These are phyloP conservation scores for Meriones unguiculatus DNA, from an alignment of 2,113 vertebrate species.

Conservation along the genomic window DNA sequence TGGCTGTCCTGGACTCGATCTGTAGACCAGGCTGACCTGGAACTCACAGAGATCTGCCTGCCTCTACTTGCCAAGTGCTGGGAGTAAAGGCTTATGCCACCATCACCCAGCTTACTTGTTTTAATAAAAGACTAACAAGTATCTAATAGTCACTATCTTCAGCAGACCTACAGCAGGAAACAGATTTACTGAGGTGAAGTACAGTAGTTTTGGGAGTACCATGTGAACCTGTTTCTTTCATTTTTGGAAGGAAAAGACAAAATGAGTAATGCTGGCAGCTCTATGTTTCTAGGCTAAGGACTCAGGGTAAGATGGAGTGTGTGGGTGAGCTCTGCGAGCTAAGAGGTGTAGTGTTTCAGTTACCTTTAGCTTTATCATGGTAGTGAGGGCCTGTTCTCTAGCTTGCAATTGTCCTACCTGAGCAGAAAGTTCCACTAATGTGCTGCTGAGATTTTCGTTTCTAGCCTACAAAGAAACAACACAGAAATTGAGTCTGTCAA, in stretches of 20 bases:
- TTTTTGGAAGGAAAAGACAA: not conserved
- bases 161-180: not conserved
- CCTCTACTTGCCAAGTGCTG: not conserved
- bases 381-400: constrained; percentile 93
- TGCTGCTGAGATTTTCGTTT: constrained; percentile 91
- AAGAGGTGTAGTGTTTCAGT: not conserved
- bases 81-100: not conserved
- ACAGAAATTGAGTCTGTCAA: not conserved
- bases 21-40: not conserved
- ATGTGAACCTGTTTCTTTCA: not conserved
- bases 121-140: not conserved
- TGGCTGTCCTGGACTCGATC: not conserved
- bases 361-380: constrained; percentile 94
- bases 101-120: not conserved
- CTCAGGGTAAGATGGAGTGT: not conserved
- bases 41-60: not conserved
- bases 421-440: constrained; percentile 89
- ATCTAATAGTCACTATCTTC: not conserved
- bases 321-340: not conserved
- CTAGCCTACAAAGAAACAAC: constrained; percentile 87
- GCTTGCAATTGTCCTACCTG: constrained; percentile 92
- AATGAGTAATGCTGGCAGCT: not conserved
- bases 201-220: not conserved
- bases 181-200: not conserved
- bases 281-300: not conserved